Conservation (phyloP, 2,113 vertebrate species). For the Aspiorhynchus laticeps region DNA sequence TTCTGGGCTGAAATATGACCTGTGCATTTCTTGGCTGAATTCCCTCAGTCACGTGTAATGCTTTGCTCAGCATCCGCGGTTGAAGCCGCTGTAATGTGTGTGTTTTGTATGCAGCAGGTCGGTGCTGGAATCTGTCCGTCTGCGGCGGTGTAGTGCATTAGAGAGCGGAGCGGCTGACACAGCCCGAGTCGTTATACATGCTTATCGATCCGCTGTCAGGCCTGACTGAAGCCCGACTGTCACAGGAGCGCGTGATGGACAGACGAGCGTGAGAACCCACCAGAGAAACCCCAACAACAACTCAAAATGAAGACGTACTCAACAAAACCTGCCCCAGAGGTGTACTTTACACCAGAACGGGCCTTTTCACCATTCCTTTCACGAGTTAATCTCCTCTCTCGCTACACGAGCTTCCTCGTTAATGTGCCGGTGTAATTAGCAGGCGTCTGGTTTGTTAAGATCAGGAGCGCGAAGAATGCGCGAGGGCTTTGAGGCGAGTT, state of each 20-base stretch:
- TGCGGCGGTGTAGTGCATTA: not conserved
- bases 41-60: not conserved
- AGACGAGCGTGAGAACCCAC: slow-evolving; percentile 31
- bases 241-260: slow-evolving; percentile 48
- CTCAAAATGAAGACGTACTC: slow-evolving; percentile 35
- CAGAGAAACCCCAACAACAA: slow-evolving; percentile 7
- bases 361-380: slow-evolving; percentile 5
- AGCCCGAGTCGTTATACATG: slow-evolving; percentile 33
- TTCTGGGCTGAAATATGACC: not conserved
- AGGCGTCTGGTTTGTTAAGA: not conserved
- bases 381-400: slow-evolving; percentile 38
- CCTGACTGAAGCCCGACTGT: slow-evolving; percentile 30
- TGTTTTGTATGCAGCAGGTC: not conserved
- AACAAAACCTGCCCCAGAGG: not conserved
- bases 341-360: not conserved
- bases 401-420: slow-evolving; percentile 19
- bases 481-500: slow-evolving; percentile 20
- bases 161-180: slow-evolving; percentile 13
- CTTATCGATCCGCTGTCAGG: slow-evolving; percentile 49
- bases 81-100: not conserved
- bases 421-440: slow-evolving; percentile 41
- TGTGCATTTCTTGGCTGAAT: not conserved
- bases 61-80: not conserved
- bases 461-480: not conserved
- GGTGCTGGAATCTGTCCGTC: not conserved